phyloP scores from a whole-genome alignment of 2,888 invertebrate species.

The Idaea biselata region DNA sequence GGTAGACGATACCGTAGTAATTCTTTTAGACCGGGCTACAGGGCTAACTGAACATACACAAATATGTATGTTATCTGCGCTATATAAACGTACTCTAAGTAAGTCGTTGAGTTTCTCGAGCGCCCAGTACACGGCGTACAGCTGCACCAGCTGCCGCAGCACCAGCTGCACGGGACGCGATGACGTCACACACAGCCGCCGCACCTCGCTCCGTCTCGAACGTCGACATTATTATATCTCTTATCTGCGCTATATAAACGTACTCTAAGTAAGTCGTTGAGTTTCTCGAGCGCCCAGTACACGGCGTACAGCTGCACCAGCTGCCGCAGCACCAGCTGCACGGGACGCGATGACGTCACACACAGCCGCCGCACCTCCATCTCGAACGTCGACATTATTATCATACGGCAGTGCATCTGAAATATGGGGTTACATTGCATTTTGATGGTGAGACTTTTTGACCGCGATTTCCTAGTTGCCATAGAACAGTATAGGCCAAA shows the following conservation, averaged over 20 bases:
- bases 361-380: conserved; percentile 72
- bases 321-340: conserved; percentile 83
- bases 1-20: too few relatives aligned
- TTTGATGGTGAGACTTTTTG: neutral
- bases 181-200: conserved; percentile 56
- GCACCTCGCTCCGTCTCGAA: conserved; percentile 82
- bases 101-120: conserved; percentile 88
- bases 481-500: too few relatives aligned
- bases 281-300: conserved; percentile 86
- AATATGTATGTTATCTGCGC: too few relatives aligned
- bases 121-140: conserved; percentile 89
- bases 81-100: conserved; percentile 82
- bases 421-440: neutral
- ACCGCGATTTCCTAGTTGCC: too few relatives aligned
- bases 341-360: conserved; percentile 76
- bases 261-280: conserved; percentile 91
- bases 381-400: conserved; percentile 86
- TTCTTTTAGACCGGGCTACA: too few relatives aligned
- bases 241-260: conserved; percentile 29
- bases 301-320: conserved; percentile 89
- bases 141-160: conserved; percentile 85
- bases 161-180: conserved; percentile 83
- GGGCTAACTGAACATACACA: too few relatives aligned
- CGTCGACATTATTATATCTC: conserved; percentile 87
- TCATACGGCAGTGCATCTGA: conserved; percentile 90